Conservation (phyloP, 2,113 vertebrate genomes). For the Mastomys coucha region DNA sequence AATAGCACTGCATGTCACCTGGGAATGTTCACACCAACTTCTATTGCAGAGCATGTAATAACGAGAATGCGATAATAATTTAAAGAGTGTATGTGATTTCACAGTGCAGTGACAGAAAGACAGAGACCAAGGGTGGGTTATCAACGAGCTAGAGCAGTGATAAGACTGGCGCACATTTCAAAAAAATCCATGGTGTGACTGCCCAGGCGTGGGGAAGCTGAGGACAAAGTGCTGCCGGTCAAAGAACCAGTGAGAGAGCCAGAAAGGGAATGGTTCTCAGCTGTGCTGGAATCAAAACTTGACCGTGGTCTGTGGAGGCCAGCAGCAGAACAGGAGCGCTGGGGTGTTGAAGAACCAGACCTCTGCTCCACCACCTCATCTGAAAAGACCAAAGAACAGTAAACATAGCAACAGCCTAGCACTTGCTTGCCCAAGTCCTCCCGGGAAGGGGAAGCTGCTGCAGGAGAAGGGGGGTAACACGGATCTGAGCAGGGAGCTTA, state of each 20-base stretch:
- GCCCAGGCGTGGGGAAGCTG: conserved; percentile 91
- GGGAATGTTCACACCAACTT: conserved; percentile 51
- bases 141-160: conserved; percentile 97
- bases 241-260: conserved; percentile 93
- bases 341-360: conserved; percentile 95
- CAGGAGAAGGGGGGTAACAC: neutral
- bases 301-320: conserved; percentile 94
- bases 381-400: conserved; percentile 77
- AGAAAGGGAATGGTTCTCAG: conserved; percentile 89
- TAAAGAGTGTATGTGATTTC: conserved; percentile 78
- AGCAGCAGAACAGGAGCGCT: conserved; percentile 94
- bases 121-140: neutral
- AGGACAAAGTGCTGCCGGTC: conserved; percentile 87
- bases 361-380: conserved; percentile 95
- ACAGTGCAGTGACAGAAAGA: conserved; percentile 68
- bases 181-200: conserved; percentile 99
- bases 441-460: neutral
- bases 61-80: conserved; percentile 43
- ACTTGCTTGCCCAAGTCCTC: neutral
- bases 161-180: conserved; percentile 99
- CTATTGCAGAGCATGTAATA: conserved; percentile 45
- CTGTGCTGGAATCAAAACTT: conserved; percentile 91
- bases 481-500: neutral
- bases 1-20: conserved; percentile 49
- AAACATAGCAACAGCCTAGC: neutral